phyloP scores from a whole-genome alignment of 1,140 invertebrate genomes.

The Acromyrmex heyeri region DNA sequence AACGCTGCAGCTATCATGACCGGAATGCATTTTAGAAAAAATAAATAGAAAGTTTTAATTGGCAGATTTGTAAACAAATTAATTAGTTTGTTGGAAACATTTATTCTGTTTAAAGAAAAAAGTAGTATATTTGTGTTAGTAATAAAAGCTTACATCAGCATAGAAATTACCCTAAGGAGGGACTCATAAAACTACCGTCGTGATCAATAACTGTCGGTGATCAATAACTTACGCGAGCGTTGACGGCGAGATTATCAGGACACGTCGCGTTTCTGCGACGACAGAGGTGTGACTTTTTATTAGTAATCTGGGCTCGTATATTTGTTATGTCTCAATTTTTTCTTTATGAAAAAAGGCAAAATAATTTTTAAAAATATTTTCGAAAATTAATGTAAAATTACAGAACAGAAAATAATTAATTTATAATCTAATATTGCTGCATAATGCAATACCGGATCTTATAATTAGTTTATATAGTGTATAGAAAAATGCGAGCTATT shows the following conservation, averaged over 20 bases:
- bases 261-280: not conserved
- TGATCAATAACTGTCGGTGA: constrained; percentile 50
- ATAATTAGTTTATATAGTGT: not conserved
- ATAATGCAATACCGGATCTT: not conserved
- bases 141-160: not conserved
- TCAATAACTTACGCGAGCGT: constrained; percentile 40
- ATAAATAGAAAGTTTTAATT: not conserved
- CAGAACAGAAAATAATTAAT: not conserved
- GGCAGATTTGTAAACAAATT: not conserved
- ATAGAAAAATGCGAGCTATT: not conserved
- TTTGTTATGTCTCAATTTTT: not conserved
- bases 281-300: constrained; percentile 24
- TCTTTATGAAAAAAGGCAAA: not conserved
- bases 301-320: not conserved
- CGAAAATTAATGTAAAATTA: not conserved
- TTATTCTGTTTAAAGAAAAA: constrained; percentile 1
- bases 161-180: constrained; percentile 24
- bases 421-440: not conserved
- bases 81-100: constrained; percentile 11
- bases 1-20: not conserved
- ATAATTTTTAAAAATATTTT: not conserved
- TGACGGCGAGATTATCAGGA: constrained; percentile 28
- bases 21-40: constrained; percentile 6
- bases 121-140: not conserved
- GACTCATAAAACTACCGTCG: constrained; percentile 15